Conservation (phyloP, 2,888 invertebrate genomes). For the Tiliacea citrago region DNA sequence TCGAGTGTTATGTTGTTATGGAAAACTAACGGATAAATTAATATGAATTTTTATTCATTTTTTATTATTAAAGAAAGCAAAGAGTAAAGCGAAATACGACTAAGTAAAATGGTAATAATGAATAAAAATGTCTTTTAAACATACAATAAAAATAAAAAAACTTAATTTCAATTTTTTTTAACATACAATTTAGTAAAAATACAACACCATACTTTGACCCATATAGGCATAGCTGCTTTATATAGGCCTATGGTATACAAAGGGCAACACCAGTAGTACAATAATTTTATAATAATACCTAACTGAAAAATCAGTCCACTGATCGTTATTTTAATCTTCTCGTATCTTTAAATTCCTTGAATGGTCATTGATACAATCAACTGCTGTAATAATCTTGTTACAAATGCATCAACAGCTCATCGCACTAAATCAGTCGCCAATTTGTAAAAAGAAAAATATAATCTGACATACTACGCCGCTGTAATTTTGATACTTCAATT, state of each 20-base stretch:
- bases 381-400: slow-evolving; percentile 1
- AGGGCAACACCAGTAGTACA: neutral
- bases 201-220: too few species aligned
- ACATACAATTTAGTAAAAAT: neutral
- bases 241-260: neutral
- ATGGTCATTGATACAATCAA: slow-evolving; percentile 2
- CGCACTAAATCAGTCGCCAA: slow-evolving; percentile 4
- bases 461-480: neutral
- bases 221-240: neutral
- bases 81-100: neutral
- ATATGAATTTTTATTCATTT: neutral
- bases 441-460: neutral
- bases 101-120: neutral
- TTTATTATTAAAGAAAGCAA: neutral
- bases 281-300: neutral
- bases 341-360: slow-evolving; percentile 14
- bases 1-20: neutral
- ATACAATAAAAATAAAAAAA: too few species aligned
- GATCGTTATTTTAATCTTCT: slow-evolving; percentile 19
- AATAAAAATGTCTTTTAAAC: neutral
- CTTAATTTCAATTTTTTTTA: too few species aligned
- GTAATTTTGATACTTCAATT: slow-evolving; percentile 1
- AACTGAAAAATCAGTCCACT: neutral
- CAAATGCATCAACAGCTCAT: slow-evolving; percentile 11
- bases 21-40: neutral